Conservation (phyloP, 35 echinoderm and acorn worm genomes). For the Ophiothrix spiculata region DNA sequence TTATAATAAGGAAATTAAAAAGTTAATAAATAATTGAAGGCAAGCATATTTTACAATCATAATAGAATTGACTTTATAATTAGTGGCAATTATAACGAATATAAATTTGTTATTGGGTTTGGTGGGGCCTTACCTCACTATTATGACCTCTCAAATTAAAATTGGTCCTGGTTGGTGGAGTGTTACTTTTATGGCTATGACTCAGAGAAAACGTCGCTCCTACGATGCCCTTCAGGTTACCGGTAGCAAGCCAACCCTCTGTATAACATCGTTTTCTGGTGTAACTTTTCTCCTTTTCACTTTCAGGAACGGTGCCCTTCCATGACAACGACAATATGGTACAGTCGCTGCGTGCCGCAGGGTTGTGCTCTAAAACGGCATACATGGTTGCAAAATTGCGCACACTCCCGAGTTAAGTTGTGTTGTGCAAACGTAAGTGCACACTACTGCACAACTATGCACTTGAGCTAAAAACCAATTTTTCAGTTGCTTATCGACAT, state of each 20-base stretch:
- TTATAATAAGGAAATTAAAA: too few species aligned
- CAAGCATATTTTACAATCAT: too few species aligned
- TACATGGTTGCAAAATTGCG: slow-evolving; percentile 88
- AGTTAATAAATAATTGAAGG: too few species aligned
- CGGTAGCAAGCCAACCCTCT: slow-evolving; percentile 94
- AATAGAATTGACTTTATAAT: too few species aligned
- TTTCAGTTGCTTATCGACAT: too few species aligned
- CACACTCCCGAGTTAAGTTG: too few species aligned
- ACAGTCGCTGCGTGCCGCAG: slow-evolving; percentile 93
- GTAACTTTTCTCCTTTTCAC: slow-evolving; percentile 96
- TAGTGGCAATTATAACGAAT: too few species aligned
- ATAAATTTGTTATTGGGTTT: too few species aligned
- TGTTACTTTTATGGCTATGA: slow-evolving; percentile 58
- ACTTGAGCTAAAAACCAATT: too few species aligned
- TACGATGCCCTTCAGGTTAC: slow-evolving; percentile 92
- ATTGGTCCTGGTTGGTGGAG: slow-evolving; percentile 73
- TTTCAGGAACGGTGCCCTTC: slow-evolving; percentile 94
- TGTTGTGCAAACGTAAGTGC: too few species aligned
- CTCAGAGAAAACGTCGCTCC: slow-evolving; percentile 86
- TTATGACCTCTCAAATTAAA: slow-evolving; percentile 97
- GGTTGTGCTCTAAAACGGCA: slow-evolving; percentile 94
- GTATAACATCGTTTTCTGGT: slow-evolving; percentile 82
- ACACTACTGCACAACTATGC: too few species aligned
- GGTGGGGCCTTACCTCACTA: slow-evolving; percentile 96
- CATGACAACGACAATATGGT: slow-evolving; percentile 90